Conservation (phyloP, 2,797 vertebrate species). For the Microctenopoma lineatum region DNA sequence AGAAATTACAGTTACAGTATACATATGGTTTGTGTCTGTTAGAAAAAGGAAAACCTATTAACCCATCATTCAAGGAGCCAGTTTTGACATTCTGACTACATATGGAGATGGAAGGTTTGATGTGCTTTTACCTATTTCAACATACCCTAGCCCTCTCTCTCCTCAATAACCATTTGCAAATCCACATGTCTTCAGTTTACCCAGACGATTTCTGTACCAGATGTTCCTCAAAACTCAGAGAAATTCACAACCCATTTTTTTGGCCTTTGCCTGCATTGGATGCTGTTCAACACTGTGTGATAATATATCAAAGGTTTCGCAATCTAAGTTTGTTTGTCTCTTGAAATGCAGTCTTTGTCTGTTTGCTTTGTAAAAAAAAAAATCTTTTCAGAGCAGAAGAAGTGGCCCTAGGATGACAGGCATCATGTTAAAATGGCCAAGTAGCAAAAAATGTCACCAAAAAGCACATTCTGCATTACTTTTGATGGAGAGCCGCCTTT, state of each 20-base stretch:
- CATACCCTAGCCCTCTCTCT: constrained; percentile 23
- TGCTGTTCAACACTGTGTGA: constrained; percentile 69
- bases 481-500: constrained; percentile 75
- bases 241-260: constrained; percentile 59
- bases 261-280: constrained; percentile 45
- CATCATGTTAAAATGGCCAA: constrained; percentile 76
- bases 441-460: constrained; percentile 74
- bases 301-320: constrained; percentile 77
- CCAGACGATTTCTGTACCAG: constrained; percentile 50
- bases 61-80: background rate
- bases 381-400: constrained; percentile 56
- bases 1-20: background rate
- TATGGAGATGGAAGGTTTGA: constrained; percentile 16
- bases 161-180: constrained; percentile 36
- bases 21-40: background rate
- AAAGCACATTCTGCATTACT: constrained; percentile 73
- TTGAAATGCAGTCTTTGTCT: constrained; percentile 71
- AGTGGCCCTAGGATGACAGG: constrained; percentile 71
- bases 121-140: constrained; percentile 22
- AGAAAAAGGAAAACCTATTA: background rate
- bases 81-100: constrained; percentile 11
- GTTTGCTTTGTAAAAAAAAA: constrained; percentile 66
- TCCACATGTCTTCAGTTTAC: constrained; percentile 44
- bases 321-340: constrained; percentile 77
- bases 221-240: constrained; percentile 60